Conservation (phyloP, 2,888 invertebrate species). For the Sphaeridia pumilis region DNA sequence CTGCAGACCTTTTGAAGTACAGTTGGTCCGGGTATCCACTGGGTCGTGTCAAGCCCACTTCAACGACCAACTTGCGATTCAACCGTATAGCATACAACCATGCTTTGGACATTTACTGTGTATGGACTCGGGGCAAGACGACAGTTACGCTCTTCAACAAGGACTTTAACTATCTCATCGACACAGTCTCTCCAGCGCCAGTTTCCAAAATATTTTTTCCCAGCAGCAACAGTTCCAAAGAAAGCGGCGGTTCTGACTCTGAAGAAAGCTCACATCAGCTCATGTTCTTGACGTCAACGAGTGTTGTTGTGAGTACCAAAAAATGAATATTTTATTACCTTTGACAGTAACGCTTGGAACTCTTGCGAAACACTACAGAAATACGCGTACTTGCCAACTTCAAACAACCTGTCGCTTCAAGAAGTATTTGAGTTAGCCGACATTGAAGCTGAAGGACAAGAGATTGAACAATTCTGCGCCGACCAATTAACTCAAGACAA, state of each 20-base stretch:
- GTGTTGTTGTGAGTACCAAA: constrained; percentile 15
- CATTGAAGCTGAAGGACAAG: constrained; percentile 27
- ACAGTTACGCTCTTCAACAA: constrained; percentile 27
- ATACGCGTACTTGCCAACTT: constrained; percentile 31
- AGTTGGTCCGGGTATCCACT: constrained; percentile 28
- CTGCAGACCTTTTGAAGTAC: constrained; percentile 26
- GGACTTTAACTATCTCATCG: constrained; percentile 30
- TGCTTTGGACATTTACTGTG: constrained; percentile 20
- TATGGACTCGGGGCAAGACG: constrained; percentile 31
- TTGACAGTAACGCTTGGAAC: background rate
- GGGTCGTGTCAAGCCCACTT: constrained; percentile 15
- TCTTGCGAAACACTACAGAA: constrained; percentile 16
- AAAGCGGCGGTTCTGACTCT: constrained; percentile 8
- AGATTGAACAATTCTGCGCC: constrained; percentile 28
- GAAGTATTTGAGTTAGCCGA: constrained; percentile 32
- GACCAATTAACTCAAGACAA: too few species aligned
- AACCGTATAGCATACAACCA: constrained; percentile 25
- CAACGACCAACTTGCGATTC: constrained; percentile 27
- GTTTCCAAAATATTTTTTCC: constrained; percentile 23
- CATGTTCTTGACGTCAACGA: background rate
- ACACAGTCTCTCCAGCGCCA: constrained; percentile 28
- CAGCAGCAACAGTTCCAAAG: constrained; percentile 26
- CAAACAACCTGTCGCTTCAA: constrained; percentile 31
- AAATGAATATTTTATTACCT: constrained; percentile 1
- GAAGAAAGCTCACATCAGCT: background rate